Conservation (phyloP, 2,888 invertebrate genomes). For the Cheilosia soror region DNA sequence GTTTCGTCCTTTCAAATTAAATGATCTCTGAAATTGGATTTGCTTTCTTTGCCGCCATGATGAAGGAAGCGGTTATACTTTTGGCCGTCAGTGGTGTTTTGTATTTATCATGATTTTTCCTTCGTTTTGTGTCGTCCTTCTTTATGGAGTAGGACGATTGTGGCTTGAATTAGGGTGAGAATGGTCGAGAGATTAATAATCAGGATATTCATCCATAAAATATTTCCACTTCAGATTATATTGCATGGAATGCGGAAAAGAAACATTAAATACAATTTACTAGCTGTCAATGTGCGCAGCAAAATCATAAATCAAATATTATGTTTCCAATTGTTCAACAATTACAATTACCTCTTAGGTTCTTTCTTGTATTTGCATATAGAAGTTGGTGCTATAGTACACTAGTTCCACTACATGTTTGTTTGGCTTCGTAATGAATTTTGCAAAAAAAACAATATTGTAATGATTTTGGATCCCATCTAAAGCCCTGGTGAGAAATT, state of each 20-base stretch:
- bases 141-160: conserved; percentile 10
- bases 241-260: conserved; percentile 34
- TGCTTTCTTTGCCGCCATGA: conserved; percentile 4
- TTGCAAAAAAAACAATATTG: too few relatives aligned
- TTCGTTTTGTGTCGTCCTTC: conserved; percentile 36
- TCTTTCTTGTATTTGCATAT: background rate
- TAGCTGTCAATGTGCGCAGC: conserved; percentile 33
- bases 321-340: conserved; percentile 38
- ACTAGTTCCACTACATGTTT: too few relatives aligned
- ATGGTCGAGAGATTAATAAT: conserved; percentile 59
- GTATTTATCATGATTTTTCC: conserved; percentile 67
- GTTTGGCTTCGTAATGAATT: too few relatives aligned
- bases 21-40: conserved; percentile 78
- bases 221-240: conserved; percentile 15
- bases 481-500: too few relatives aligned
- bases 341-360: background rate
- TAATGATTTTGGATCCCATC: too few relatives aligned
- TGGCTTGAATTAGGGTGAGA: conserved; percentile 12
- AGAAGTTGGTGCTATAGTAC: background rate
- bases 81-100: conserved; percentile 17
- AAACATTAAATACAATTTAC: conserved; percentile 57
- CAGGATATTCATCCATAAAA: conserved; percentile 50
- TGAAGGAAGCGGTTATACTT: conserved; percentile 2
- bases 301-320: conserved; percentile 48
- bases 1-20: conserved; percentile 77